Conservation (phyloP, 2,113 vertebrate species). For the Galemys pyrenaicus region DNA sequence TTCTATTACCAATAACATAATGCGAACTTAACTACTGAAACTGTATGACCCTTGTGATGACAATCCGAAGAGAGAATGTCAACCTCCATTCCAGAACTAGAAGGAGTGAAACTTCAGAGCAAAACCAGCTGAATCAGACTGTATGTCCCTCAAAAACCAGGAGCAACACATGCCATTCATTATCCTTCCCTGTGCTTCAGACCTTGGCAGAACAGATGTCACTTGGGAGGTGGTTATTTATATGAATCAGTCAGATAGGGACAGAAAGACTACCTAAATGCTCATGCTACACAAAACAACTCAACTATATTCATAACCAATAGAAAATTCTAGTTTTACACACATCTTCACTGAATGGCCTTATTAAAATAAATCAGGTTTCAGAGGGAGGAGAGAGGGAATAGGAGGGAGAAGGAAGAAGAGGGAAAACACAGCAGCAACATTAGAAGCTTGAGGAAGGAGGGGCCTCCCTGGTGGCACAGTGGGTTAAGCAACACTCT, state of each 20-base stretch:
- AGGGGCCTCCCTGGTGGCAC: too few species aligned
- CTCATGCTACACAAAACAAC: not conserved
- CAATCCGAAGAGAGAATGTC: not conserved
- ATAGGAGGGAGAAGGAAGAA: fast-evolving
- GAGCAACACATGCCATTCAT: not conserved
- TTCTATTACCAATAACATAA: not conserved
- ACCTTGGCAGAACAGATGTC: not conserved
- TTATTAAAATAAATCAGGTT: not conserved
- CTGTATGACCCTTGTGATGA: not conserved
- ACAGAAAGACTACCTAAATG: not conserved
- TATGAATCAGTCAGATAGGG: not conserved
- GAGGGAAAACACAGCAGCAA: too few species aligned
- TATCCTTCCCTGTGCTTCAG: not conserved
- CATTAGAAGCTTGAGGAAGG: not conserved
- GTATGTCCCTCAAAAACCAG: not conserved
- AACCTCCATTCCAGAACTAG: not conserved
- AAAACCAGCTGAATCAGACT: not conserved
- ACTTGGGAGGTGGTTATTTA: not conserved
- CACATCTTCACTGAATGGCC: not conserved
- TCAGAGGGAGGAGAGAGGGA: not conserved
- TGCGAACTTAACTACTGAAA: not conserved
- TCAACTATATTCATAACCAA: not conserved
- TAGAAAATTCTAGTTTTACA: not conserved
- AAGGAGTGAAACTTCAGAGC: not conserved
- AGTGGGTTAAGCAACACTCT: too few species aligned